phyloP scores from a whole-genome alignment of 2,888 invertebrate species.

The Cryptocephalus primarius region DNA sequence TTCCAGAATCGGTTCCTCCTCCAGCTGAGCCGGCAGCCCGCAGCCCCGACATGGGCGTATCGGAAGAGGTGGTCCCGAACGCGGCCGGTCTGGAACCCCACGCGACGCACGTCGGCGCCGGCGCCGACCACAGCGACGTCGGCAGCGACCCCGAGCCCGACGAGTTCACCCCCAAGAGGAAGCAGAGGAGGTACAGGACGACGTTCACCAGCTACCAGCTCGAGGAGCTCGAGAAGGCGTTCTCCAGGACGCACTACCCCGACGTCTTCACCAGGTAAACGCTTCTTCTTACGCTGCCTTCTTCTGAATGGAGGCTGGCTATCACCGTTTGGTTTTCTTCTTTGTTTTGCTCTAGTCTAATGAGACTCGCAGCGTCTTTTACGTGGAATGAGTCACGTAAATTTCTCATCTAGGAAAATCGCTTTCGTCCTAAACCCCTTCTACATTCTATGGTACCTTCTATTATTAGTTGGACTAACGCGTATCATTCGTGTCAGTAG shows the following conservation, averaged over 20 bases:
- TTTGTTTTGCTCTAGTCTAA: too few relatives aligned
- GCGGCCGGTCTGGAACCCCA: conserved; percentile 18
- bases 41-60: conserved; percentile 36
- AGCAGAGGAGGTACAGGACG: conserved; percentile 84
- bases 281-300: not conserved
- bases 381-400: too few relatives aligned
- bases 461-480: too few relatives aligned
- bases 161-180: conserved; percentile 77
- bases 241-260: conserved; percentile 94
- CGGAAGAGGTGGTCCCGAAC: conserved; percentile 30
- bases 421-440: too few relatives aligned
- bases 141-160: conserved; percentile 50
- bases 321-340: too few relatives aligned
- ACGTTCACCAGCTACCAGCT: conserved; percentile 91
- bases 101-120: conserved; percentile 13
- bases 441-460: too few relatives aligned
- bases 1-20: conserved; percentile 29
- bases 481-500: too few relatives aligned
- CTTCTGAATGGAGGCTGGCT: not conserved
- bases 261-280: conserved; percentile 93
- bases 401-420: too few relatives aligned
- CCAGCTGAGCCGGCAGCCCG: conserved; percentile 9
- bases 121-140: conserved; percentile 37
- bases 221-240: conserved; percentile 93
- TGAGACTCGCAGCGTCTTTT: too few relatives aligned